Evolutionary conservation across 1,140 invertebrate species (phyloP).

Genomic region (Hermatobates lingyangjiaoensis): DNA sequence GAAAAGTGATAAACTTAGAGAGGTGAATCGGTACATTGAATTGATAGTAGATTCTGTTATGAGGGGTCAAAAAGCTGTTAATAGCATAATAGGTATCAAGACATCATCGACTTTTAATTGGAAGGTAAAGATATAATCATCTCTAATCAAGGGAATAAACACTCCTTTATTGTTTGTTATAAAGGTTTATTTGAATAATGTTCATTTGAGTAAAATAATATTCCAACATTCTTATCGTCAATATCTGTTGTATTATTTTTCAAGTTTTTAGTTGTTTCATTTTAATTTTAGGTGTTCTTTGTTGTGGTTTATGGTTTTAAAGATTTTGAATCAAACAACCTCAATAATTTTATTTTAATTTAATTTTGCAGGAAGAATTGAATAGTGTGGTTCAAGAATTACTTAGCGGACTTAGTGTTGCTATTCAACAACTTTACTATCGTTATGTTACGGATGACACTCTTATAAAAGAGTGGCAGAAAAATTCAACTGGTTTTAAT

Average conservation of each 20-base stretch:
- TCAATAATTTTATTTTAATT: no score
- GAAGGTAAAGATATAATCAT: no score
- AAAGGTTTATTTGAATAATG: no score
- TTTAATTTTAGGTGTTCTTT: no score
- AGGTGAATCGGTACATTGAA: conserved; percentile 28
- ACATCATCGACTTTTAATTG: conserved; percentile 12
- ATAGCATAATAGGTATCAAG: conserved; percentile 17
- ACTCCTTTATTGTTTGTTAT: no score
- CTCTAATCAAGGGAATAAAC: no score
- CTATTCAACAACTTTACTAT: conserved; percentile 35
- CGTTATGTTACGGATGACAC: conserved; percentile 33
- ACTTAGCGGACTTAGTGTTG: conserved; percentile 25
- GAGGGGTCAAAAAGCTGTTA: conserved; percentile 16
- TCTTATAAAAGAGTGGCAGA: conserved; percentile 49
- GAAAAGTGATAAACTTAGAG: conserved; percentile 29
- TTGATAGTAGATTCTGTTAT: conserved; percentile 22
- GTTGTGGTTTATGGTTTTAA: no score
- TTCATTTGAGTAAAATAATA: no score
- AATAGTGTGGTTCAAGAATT: conserved; percentile 24
- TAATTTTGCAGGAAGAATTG: conserved; percentile 21
- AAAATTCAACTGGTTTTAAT: conserved; percentile 38
- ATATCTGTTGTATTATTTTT: no score
- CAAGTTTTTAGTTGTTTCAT: no score
- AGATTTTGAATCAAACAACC: no score
- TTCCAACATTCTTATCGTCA: no score